These are phyloP conservation scores for Clarias magur DNA, from an alignment of 2,113 vertebrate species.

Conservation along the genomic window DNA sequence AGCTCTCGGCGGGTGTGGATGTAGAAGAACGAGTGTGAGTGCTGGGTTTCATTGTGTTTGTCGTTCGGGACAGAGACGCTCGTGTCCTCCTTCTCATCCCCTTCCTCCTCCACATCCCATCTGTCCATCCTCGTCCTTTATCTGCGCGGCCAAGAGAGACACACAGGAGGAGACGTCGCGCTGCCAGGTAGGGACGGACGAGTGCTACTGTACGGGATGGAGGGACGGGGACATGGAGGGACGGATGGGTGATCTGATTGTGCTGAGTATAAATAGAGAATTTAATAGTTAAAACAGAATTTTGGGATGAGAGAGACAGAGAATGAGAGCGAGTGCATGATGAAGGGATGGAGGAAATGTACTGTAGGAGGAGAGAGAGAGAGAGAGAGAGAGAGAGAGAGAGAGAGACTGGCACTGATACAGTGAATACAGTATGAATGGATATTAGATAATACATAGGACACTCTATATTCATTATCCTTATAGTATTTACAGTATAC, in stretches of 20 bases:
- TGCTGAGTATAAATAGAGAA: background rate
- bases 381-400: background rate
- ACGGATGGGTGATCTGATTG: background rate
- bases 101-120: background rate
- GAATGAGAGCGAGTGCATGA: background rate
- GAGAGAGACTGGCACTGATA: background rate
- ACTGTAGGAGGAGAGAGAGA: background rate
- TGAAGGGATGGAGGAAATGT: background rate
- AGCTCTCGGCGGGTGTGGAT: conserved; percentile 65
- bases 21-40: conserved; percentile 62
- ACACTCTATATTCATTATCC: background rate
- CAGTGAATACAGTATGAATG: background rate
- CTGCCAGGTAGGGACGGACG: conserved; percentile 16
- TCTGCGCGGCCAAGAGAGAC: background rate
- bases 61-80: conserved; percentile 10
- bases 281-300: background rate
- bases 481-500: no score
- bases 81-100: background rate
- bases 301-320: background rate
- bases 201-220: conserved; percentile 23
- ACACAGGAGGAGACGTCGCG: background rate
- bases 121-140: conserved; percentile 1
- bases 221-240: background rate
- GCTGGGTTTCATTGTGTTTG: conserved; percentile 24
- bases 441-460: background rate